phyloP scores from a whole-genome alignment of 2,888 invertebrate genomes.

The Lasius platythorax region DNA sequence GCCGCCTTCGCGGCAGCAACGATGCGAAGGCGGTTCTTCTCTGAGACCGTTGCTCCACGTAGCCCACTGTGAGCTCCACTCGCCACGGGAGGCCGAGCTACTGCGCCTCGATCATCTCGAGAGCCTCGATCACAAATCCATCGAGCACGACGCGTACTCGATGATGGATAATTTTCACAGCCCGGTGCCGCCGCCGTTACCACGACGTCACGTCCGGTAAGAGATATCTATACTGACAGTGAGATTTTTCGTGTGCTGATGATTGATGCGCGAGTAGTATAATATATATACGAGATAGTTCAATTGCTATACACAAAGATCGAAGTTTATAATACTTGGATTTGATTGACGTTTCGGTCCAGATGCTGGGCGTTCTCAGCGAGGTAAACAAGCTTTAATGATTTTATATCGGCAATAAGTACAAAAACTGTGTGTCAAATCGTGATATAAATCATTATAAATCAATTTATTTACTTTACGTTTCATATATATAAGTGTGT shows the following conservation, averaged over 20 bases:
- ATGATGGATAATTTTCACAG: conserved; percentile 85
- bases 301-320: neutral
- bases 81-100: conserved; percentile 84
- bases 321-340: neutral
- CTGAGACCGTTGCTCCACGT: conserved; percentile 84
- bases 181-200: conserved; percentile 84
- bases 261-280: neutral
- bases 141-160: conserved; percentile 81
- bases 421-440: neutral
- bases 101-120: conserved; percentile 84
- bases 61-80: conserved; percentile 84
- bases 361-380: neutral
- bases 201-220: conserved; percentile 85
- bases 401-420: neutral
- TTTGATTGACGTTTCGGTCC: conserved; percentile 15
- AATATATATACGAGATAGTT: neutral
- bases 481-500: neutral
- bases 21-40: conserved; percentile 83
- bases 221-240: conserved; percentile 48
- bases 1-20: conserved; percentile 79
- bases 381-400: neutral
- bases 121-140: conserved; percentile 80
- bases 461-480: neutral
- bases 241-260: neutral
- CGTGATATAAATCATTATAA: neutral